Conservation (phyloP, 2,888 invertebrate genomes). For the Erpobdella octoculata region DNA sequence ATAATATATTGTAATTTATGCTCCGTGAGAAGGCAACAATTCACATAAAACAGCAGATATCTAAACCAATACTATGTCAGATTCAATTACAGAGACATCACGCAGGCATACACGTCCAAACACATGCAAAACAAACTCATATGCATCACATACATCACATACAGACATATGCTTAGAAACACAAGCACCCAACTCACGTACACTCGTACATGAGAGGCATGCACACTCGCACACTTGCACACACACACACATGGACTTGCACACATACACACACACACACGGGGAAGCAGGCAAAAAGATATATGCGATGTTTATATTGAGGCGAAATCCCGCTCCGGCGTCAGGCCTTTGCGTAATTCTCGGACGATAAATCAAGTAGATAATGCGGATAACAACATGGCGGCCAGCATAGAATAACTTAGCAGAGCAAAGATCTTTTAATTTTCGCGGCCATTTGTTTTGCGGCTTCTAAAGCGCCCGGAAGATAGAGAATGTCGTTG, state of each 20-base stretch:
- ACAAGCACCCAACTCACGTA: neutral
- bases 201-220: no score
- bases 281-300: neutral
- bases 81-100: no score
- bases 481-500: no score
- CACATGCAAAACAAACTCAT: neutral
- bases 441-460: slow-evolving; percentile 6
- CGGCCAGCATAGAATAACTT: neutral
- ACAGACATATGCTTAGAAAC: neutral
- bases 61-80: no score
- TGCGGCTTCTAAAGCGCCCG: neutral
- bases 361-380: slow-evolving; percentile 17
- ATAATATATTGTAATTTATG: no score
- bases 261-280: neutral
- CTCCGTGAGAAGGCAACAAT: no score
- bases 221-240: neutral
- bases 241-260: neutral
- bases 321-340: slow-evolving; percentile 1
- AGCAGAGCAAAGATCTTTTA: slow-evolving; percentile 13
- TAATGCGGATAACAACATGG: slow-evolving; percentile 3
- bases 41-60: no score
- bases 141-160: neutral
- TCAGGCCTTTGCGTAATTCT: slow-evolving; percentile 11
- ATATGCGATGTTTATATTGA: slow-evolving; percentile 10
- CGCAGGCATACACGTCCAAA: neutral